Evolutionary conservation across 2,888 invertebrate genomes (phyloP).

Genomic region (Camptogramma bilineatum): DNA sequence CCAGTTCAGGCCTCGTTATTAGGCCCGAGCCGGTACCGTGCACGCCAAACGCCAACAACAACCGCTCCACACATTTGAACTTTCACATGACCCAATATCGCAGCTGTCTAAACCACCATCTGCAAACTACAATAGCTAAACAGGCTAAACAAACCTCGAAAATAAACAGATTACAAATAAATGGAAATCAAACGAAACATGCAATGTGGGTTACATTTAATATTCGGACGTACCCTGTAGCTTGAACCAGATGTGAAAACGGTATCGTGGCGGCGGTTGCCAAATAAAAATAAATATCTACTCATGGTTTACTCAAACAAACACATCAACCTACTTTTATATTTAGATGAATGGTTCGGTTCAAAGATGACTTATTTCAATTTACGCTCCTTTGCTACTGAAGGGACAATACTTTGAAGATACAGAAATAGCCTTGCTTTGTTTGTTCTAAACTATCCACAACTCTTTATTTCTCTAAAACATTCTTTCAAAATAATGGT

Average conservation of each 20-base stretch:
- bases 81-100: slow-evolving; percentile 68
- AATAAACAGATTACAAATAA: slow-evolving; percentile 38
- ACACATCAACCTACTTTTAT: slow-evolving; percentile 69
- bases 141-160: slow-evolving; percentile 28
- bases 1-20: slow-evolving; percentile 72
- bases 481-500: too few species aligned
- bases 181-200: slow-evolving; percentile 45
- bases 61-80: slow-evolving; percentile 56
- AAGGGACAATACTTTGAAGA: slow-evolving; percentile 36
- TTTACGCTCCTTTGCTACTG: slow-evolving; percentile 38
- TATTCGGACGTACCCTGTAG: slow-evolving; percentile 43
- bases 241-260: slow-evolving; percentile 56
- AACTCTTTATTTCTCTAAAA: slow-evolving; percentile 10
- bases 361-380: slow-evolving; percentile 56
- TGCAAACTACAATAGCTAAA: slow-evolving; percentile 41
- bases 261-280: slow-evolving; percentile 57
- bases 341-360: slow-evolving; percentile 56
- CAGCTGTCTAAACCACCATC: slow-evolving; percentile 54
- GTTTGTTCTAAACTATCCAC: slow-evolving; percentile 18
- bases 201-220: slow-evolving; percentile 46
- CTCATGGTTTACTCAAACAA: slow-evolving; percentile 67
- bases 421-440: slow-evolving; percentile 29
- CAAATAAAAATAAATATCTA: slow-evolving; percentile 76
- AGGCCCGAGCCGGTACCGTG: slow-evolving; percentile 53
- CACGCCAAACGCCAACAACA: slow-evolving; percentile 39